Evolutionary conservation across 2,113 vertebrate genomes (phyloP).

Genomic region (Misgurnus mizolepis): DNA sequence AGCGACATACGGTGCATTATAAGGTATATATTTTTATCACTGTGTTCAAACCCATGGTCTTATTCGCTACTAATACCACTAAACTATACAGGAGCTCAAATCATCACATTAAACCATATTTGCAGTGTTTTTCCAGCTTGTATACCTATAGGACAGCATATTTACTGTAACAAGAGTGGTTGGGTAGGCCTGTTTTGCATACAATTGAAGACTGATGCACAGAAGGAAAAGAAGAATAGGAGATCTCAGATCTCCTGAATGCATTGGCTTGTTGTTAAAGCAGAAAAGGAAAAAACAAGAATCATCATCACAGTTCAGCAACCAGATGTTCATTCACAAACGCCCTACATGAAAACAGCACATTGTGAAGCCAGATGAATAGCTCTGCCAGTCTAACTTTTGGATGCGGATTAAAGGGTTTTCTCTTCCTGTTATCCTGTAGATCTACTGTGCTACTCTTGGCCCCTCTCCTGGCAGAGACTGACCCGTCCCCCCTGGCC

Average conservation of each 20-base stretch:
- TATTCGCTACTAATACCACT: no score
- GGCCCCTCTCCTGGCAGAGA: conserved; percentile 84
- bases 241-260: background rate
- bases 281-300: background rate
- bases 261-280: background rate
- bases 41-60: no score
- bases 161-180: no score
- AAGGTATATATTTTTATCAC: no score
- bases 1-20: no score
- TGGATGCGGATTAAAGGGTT: conserved; percentile 6
- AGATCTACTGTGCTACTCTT: conserved; percentile 91
- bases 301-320: background rate
- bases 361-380: background rate
- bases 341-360: background rate
- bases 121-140: no score
- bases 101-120: no score
- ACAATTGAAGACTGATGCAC: background rate
- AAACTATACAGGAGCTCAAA: no score
- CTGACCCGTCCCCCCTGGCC: conserved; percentile 68
- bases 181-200: background rate
- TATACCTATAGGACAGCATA: no score
- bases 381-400: background rate
- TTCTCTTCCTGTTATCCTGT: conserved; percentile 9
- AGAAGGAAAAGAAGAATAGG: background rate
- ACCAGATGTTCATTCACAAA: background rate